phyloP scores from a whole-genome alignment of 2,888 invertebrate species.

The Latrodectus elegans region DNA sequence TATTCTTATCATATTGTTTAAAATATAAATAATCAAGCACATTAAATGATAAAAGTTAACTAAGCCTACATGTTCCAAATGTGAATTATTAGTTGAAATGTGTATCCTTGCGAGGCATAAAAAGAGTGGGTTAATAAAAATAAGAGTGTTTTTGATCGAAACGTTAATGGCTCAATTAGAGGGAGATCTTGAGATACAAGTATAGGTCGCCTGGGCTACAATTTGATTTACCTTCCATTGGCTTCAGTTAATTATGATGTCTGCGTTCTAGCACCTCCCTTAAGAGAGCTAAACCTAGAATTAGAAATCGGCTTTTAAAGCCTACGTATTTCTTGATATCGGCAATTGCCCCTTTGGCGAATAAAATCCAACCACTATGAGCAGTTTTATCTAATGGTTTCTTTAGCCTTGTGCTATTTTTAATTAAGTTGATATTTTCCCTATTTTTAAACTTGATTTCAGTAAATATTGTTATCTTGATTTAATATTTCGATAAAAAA shows the following conservation, averaged over 20 bases:
- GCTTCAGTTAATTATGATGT: slow-evolving; percentile 51
- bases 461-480: no score
- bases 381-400: slow-evolving; percentile 16
- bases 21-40: no score
- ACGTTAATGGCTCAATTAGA: slow-evolving; percentile 37
- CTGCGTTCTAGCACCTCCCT: slow-evolving; percentile 22
- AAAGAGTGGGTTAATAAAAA: no score
- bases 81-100: no score
- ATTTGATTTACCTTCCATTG: slow-evolving; percentile 24
- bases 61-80: no score
- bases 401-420: slow-evolving; percentile 13
- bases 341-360: slow-evolving; percentile 30
- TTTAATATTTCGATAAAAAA: no score
- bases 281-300: slow-evolving; percentile 16
- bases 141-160: background rate
- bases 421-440: no score
- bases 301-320: slow-evolving; percentile 24
- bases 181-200: background rate
- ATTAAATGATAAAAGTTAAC: no score
- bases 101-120: no score
- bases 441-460: no score
- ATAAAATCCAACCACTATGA: slow-evolving; percentile 5
- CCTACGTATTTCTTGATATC: slow-evolving; percentile 39
- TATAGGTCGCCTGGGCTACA: slow-evolving; percentile 7
- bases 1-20: no score